Percentiles rank a stretch among this genome's conserved stretches.
These are phyloP conservation scores for Taphrorychus bicolor DNA, from an alignment of 2,888 invertebrate genomes.

Conservation along the genomic window DNA sequence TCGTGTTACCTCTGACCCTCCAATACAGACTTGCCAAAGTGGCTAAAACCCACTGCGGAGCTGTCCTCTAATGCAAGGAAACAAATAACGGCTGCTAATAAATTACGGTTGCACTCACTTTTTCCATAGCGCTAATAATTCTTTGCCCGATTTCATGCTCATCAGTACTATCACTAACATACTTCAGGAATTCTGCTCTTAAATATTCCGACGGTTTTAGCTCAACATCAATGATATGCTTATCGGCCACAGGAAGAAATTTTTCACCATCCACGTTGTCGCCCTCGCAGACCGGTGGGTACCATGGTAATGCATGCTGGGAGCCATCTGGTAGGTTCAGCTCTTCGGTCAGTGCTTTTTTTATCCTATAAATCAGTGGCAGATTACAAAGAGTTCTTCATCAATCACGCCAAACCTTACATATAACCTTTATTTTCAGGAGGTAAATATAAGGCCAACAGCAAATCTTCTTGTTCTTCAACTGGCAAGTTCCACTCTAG, in stretches of 20 bases:
- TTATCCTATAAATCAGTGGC: too few relatives aligned
- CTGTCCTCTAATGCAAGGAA: constrained; percentile 65
- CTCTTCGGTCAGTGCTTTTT: constrained; percentile 65
- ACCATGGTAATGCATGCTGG: constrained; percentile 79
- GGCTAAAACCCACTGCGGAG: constrained; percentile 76
- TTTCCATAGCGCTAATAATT: constrained; percentile 74
- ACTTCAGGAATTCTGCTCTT: constrained; percentile 53
- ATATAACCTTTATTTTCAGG: constrained; percentile 81
- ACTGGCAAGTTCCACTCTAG: constrained; percentile 58
- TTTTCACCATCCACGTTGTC: constrained; percentile 54
- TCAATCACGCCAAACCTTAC: constrained; percentile 62
- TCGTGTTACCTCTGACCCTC: constrained; percentile 74
- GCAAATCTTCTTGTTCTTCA: constrained; percentile 61
- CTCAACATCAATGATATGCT: constrained; percentile 48
- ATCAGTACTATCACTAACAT: constrained; percentile 58
- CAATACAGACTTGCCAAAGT: constrained; percentile 80
- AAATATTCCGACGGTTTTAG: constrained; percentile 51
- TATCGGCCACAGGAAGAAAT: constrained; percentile 56
- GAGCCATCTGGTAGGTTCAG: constrained; percentile 67
- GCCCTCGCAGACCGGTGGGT: constrained; percentile 72
- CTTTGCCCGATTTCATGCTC: constrained; percentile 82
- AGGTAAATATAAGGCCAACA: constrained; percentile 74
- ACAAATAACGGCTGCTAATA: background rate
- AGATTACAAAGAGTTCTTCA: too few relatives aligned
- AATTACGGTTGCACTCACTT: constrained; percentile 59